Conservation (phyloP, 2,888 invertebrate genomes). For the Hyposoter dolosus region DNA sequence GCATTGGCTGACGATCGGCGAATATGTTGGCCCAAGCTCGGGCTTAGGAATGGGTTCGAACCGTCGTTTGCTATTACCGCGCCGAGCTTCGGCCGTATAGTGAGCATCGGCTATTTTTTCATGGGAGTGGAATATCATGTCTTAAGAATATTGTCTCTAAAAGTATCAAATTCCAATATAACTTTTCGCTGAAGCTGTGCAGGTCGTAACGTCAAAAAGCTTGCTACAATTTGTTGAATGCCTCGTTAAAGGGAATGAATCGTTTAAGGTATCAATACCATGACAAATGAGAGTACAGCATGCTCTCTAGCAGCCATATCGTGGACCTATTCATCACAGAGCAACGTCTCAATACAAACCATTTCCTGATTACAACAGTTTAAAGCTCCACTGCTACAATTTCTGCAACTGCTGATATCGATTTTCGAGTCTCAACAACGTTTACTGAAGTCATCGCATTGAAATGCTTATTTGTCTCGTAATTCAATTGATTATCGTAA, state of each 20-base stretch:
- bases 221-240: not conserved
- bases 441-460: not conserved
- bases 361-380: constrained; percentile 30
- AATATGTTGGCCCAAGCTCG: no score
- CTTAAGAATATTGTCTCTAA: not conserved
- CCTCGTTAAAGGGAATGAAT: not conserved
- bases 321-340: constrained; percentile 33
- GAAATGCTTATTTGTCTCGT: not conserved
- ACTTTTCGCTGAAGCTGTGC: not conserved
- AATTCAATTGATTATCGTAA: not conserved
- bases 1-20: no score
- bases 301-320: constrained; percentile 28
- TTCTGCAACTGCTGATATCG: not conserved
- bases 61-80: no score
- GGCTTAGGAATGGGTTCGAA: no score
- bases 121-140: not conserved
- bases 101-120: no score
- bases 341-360: constrained; percentile 11
- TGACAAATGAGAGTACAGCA: constrained; percentile 22
- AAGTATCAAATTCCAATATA: not conserved
- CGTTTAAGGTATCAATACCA: constrained; percentile 32
- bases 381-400: not conserved
- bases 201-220: not conserved
- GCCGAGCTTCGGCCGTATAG: no score
- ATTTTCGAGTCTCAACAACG: not conserved